Evolutionary conservation across 2,797 vertebrate genomes (phyloP).

Genomic region (Mallotus villosus): DNA sequence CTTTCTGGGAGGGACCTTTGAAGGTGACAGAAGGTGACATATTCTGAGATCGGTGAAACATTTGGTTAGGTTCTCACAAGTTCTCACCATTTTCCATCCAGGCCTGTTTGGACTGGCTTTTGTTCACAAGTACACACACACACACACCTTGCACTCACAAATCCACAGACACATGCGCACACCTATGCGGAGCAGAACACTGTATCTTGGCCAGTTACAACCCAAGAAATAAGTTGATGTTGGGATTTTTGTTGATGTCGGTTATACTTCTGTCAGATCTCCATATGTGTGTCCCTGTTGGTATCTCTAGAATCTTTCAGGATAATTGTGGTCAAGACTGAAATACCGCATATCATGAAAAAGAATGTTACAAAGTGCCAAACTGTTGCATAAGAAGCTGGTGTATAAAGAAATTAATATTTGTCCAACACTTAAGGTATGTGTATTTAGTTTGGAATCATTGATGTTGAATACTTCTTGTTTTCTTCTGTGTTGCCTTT

Average conservation of each 20-base stretch:
- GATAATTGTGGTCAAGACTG: constrained; percentile 49
- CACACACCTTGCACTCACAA: constrained; percentile 24
- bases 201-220: constrained; percentile 62
- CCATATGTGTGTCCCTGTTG: constrained; percentile 55
- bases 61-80: constrained; percentile 32
- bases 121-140: constrained; percentile 33
- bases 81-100: constrained; percentile 34
- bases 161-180: constrained; percentile 28
- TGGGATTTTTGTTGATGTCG: constrained; percentile 67
- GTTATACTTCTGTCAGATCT: constrained; percentile 65
- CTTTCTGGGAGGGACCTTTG: constrained; percentile 40
- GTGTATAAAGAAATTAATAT: constrained; percentile 20
- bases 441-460: constrained; percentile 45
- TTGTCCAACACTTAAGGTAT: constrained; percentile 37
- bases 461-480: constrained; percentile 51
- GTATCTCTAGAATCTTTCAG: constrained; percentile 49
- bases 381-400: constrained; percentile 54
- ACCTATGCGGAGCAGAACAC: constrained; percentile 54
- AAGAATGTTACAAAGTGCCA: constrained; percentile 53
- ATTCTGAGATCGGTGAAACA: constrained; percentile 41
- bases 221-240: constrained; percentile 51
- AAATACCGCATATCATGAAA: constrained; percentile 30
- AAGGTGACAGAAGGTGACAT: constrained; percentile 2
- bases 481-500: constrained; percentile 67
- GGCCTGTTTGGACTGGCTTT: constrained; percentile 47